A percentile compares a stretch with the other conserved stretches of the same genome.
Evolutionary conservation across 2,797 vertebrate species (phyloP).

Genomic region (Sebastes taczanowskii): DNA sequence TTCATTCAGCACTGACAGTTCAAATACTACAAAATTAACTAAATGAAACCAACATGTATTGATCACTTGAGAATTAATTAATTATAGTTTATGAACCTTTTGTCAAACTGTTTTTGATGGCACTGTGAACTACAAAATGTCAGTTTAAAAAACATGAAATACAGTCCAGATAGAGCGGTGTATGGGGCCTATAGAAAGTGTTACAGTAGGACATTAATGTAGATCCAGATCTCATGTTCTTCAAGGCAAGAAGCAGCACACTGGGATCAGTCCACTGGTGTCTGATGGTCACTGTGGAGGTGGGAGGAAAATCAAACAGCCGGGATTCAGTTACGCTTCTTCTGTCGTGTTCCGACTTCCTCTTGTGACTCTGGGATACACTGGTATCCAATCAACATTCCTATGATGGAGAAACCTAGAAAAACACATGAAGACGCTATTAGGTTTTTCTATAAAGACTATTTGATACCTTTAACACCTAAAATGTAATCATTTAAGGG

Average conservation of each 20-base stretch:
- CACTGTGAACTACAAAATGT: slow-evolving; percentile 5
- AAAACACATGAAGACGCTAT: slow-evolving; percentile 4
- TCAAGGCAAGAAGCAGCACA: slow-evolving; percentile 33
- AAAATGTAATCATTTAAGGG: neutral
- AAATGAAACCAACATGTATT: neutral
- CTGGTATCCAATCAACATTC: slow-evolving; percentile 92
- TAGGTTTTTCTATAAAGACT: neutral
- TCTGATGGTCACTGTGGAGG: slow-evolving; percentile 2
- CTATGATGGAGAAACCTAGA: slow-evolving; percentile 91
- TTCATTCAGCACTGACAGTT: neutral
- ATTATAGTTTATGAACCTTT: neutral
- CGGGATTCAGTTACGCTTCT: slow-evolving; percentile 90
- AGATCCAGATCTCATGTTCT: slow-evolving; percentile 28
- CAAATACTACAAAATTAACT: neutral
- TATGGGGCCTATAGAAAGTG: neutral
- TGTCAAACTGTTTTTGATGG: neutral
- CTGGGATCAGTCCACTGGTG: neutral
- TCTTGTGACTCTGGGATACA: slow-evolving; percentile 84
- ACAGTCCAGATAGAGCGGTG: neutral
- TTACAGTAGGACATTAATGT: slow-evolving; percentile 4
- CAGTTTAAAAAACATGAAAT: slow-evolving; percentile 11
- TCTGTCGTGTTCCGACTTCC: slow-evolving; percentile 83
- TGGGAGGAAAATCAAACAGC: neutral
- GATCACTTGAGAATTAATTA: neutral
- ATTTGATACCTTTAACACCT: neutral